These are phyloP conservation scores for Echeneis naucrates DNA, from an alignment of 2,797 vertebrate species.

Conservation along the genomic window DNA sequence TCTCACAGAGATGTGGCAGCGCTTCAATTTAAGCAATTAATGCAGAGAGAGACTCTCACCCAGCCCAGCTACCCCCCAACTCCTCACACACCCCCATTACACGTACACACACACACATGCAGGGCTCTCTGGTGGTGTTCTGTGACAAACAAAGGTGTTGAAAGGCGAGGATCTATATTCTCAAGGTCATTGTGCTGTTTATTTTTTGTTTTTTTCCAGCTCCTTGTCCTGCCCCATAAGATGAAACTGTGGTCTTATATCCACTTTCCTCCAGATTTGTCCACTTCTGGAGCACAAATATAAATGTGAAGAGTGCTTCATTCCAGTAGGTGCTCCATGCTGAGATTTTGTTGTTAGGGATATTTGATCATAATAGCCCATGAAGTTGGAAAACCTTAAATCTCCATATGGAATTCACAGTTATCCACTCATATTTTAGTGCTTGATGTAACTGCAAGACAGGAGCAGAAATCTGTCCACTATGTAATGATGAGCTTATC, in stretches of 20 bases:
- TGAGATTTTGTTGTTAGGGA: background rate
- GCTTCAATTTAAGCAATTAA: slow-evolving; percentile 99
- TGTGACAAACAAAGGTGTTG: slow-evolving; percentile 76
- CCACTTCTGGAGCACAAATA: slow-evolving; percentile 37
- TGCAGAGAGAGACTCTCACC: slow-evolving; percentile 94
- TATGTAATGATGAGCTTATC: no score
- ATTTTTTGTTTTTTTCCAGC: slow-evolving; percentile 53
- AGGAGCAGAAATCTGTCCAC: no score
- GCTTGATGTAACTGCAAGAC: background rate
- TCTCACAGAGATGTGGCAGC: slow-evolving; percentile 98
- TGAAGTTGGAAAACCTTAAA: background rate
- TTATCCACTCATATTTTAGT: background rate
- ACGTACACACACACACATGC: slow-evolving; percentile 30
- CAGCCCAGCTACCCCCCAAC: slow-evolving; percentile 57
- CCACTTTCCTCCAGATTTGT: slow-evolving; percentile 13
- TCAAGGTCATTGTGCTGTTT: slow-evolving; percentile 72
- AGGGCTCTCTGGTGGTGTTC: slow-evolving; percentile 61
- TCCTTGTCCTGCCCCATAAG: slow-evolving; percentile 32
- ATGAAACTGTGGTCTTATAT: slow-evolving; percentile 35
- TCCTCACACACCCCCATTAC: slow-evolving; percentile 25
- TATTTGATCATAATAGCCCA: background rate
- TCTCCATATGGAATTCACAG: background rate
- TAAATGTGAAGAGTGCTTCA: slow-evolving; percentile 14
- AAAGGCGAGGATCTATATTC: slow-evolving; percentile 70
- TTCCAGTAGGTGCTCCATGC: background rate